Conservation (phyloP, 2,888 invertebrate genomes). For the Microctonus hyperodae region DNA sequence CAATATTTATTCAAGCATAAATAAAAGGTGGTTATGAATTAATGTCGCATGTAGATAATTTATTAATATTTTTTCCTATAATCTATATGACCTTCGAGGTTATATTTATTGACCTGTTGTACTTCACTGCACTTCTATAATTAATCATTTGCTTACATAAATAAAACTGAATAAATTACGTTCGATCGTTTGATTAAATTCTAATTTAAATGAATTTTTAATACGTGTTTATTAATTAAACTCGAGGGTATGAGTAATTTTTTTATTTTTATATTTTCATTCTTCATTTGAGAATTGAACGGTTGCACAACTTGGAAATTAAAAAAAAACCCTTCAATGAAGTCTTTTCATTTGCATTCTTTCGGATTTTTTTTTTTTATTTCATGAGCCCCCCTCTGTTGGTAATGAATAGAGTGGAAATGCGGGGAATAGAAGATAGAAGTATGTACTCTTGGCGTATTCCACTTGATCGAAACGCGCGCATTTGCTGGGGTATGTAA, state of each 20-base stretch:
- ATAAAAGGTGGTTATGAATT: neutral
- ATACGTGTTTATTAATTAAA: neutral
- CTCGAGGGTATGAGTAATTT: neutral
- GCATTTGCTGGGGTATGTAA: neutral
- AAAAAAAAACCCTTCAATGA: neutral
- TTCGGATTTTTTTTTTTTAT: too few relatives aligned
- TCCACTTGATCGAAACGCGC: constrained; percentile 4
- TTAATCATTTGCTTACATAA: neutral
- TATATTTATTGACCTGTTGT: neutral
- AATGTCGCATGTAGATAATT: neutral
- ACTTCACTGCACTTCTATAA: neutral
- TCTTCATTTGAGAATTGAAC: neutral
- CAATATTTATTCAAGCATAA: neutral
- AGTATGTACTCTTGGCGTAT: constrained; percentile 4
- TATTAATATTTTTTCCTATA: neutral
- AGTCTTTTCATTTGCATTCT: neutral
- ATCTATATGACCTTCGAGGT: neutral
- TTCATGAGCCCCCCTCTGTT: neutral
- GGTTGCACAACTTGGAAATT: neutral
- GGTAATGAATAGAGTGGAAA: neutral
- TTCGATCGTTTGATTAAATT: neutral
- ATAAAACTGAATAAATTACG: neutral
- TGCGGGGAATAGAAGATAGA: neutral
- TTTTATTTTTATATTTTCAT: neutral
- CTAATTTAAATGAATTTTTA: neutral